Base-by-base conservation (phyloP, 2,797 vertebrate species). In the Anguilla pacifica region DNA sequence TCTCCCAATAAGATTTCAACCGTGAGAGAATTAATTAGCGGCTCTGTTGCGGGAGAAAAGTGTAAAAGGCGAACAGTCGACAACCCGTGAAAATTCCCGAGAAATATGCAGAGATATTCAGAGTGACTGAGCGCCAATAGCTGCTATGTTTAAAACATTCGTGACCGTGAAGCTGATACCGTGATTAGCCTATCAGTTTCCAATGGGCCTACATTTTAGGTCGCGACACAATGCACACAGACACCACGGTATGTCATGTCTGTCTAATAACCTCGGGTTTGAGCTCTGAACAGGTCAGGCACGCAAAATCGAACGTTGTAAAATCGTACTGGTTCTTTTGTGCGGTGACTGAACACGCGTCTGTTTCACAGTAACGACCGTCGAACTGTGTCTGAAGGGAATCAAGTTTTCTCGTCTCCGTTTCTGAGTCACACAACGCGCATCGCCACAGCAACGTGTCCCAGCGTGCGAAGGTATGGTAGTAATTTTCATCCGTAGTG, bases 1-100 rank as follows among this genome's bases (percentile, higher is more conserved):
- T 79, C 15, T 43, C 39, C 74, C 10, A 77, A 77, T 77, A 35
- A 13, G 61, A 7, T 19, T 46, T 39, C 74, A 22, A 15, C 35
- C 74, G 35, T 19, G 74, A 79, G 35, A 79, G 35, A 79, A 79
- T 79, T 79, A 79, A 79, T 79, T 79, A 79, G 74, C 74, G 7
- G 39, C 35, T 79, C 74, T 46, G 35, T 79, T 6, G 35, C 74
- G 6, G 74, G 39, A 31, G 70, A 19, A 46, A 46, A 79, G 74
- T 39, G 35, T 46, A 43, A 39, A 35, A 43, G 74, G 74, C 74
- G 17, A 79, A 22, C 74, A 46, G 35, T 79, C 39, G 31, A 31
- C 31, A 79, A 39, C 74, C 39, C 35, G 74, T 79, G 74, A 43
- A 79, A 74, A 31, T 31, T 31, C 28, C 13, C 11, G 31, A 35